Evolutionary conservation across 2,113 vertebrate species (phyloP).

Genomic region (Pithys albifrons): DNA sequence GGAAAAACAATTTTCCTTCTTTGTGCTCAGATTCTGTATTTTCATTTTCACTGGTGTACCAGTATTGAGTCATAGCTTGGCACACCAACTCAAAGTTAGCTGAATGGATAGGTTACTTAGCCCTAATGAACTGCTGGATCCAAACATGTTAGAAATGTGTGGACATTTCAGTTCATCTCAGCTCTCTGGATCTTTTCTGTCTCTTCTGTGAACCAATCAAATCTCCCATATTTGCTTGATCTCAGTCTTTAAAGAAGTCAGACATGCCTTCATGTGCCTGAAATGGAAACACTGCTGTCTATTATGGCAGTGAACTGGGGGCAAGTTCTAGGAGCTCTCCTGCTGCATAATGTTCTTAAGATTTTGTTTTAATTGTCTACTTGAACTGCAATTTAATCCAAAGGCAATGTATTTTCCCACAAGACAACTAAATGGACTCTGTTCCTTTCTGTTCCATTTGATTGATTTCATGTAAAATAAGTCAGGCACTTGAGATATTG

Average conservation of each 20-base stretch:
- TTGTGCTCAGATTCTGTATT: neutral
- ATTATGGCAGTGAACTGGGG: neutral
- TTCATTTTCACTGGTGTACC: neutral
- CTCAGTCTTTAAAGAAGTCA: neutral
- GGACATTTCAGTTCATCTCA: fast-evolving
- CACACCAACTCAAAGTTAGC: neutral
- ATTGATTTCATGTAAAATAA: neutral
- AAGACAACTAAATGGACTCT: neutral
- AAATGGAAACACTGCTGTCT: neutral
- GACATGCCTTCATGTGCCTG: fast-evolving
- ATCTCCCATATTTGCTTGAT: neutral
- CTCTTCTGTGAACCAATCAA: neutral
- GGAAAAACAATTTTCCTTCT: neutral
- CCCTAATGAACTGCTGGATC: neutral
- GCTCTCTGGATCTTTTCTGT: neutral
- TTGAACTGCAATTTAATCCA: neutral
- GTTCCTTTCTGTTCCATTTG: neutral
- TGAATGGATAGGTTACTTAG: neutral
- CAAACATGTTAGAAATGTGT: neutral
- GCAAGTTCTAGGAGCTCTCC: neutral
- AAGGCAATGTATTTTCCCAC: neutral
- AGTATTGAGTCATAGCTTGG: neutral
- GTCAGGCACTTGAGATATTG: neutral
- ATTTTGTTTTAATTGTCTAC: neutral
- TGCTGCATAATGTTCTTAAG: neutral